Conservation (phyloP, 2,888 invertebrate genomes). For the Phoenoteleia sp. region DNA sequence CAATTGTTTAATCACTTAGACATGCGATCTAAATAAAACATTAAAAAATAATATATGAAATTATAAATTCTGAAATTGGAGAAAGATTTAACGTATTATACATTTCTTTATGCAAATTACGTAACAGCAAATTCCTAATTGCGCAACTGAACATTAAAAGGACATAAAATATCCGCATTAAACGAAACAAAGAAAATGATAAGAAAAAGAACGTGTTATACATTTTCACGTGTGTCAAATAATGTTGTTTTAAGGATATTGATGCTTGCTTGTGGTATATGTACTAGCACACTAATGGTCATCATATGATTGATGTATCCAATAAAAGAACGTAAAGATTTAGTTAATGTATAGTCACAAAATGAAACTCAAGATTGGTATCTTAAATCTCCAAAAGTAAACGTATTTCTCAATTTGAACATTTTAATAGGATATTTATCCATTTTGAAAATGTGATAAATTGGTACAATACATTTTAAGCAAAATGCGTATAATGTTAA, state of each 20-base stretch:
- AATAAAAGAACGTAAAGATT: constrained; percentile 40
- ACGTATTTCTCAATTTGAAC: not conserved
- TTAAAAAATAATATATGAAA: no score
- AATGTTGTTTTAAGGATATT: constrained; percentile 31
- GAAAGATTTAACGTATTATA: no score
- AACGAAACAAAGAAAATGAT: constrained; percentile 21
- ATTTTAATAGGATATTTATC: not conserved
- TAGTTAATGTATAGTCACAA: constrained; percentile 22
- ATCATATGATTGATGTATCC: constrained; percentile 50
- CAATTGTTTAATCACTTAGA: no score
- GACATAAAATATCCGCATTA: not conserved
- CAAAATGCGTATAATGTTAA: no score
- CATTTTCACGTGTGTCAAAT: constrained; percentile 42
- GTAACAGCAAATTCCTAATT: not conserved
- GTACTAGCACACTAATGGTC: constrained; percentile 10
- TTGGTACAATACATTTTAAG: no score
- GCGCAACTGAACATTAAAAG: constrained; percentile 14
- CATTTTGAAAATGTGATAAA: no score
- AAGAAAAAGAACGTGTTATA: constrained; percentile 37
- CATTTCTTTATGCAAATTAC: not conserved
- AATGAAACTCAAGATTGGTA: constrained; percentile 12
- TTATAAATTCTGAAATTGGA: no score
- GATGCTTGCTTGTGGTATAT: constrained; percentile 11
- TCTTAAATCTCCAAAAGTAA: not conserved
- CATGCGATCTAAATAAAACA: no score